Percentiles rank a stretch among this genome's conserved stretches.
phyloP scores from a whole-genome alignment of 2,797 vertebrate species.

The Danio albolineatus region DNA sequence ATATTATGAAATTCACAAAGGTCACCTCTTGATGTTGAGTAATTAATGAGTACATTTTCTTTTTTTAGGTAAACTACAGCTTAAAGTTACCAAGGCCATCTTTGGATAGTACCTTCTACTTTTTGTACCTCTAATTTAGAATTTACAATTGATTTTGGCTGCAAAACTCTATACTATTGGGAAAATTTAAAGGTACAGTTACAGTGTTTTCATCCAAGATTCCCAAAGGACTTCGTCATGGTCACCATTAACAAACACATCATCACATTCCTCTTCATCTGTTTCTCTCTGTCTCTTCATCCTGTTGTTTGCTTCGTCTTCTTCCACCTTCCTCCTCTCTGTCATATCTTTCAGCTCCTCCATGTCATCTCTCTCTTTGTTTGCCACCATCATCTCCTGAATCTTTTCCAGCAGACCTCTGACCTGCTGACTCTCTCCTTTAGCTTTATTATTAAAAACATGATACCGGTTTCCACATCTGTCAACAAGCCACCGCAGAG shows the following conservation, averaged over 20 bases:
- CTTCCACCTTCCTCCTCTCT: background rate
- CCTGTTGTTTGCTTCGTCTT: background rate
- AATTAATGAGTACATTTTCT: too few species aligned
- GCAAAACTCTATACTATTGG: too few species aligned
- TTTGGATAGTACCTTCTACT: too few species aligned
- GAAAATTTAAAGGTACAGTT: too few species aligned
- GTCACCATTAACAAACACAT: slow-evolving; percentile 29
- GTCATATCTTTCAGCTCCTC: slow-evolving; percentile 18
- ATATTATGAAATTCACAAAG: too few species aligned
- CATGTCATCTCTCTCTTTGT: slow-evolving; percentile 17
- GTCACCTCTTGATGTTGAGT: too few species aligned
- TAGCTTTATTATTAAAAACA: slow-evolving; percentile 54
- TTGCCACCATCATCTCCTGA: slow-evolving; percentile 43
- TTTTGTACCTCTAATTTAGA: too few species aligned
- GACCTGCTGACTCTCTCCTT: slow-evolving; percentile 39
- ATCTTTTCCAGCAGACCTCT: slow-evolving; percentile 55
- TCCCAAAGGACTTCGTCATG: slow-evolving; percentile 11
- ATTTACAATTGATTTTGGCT: too few species aligned
- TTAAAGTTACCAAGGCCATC: too few species aligned
- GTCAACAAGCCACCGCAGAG: slow-evolving; percentile 54
- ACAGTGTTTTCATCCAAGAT: background rate
- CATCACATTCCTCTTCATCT: slow-evolving; percentile 23
- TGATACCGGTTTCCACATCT: slow-evolving; percentile 60
- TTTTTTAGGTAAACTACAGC: too few species aligned
- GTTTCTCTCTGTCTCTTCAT: background rate